Conservation (phyloP, 1,140 invertebrate species). For the Gryllus bimaculatus region DNA sequence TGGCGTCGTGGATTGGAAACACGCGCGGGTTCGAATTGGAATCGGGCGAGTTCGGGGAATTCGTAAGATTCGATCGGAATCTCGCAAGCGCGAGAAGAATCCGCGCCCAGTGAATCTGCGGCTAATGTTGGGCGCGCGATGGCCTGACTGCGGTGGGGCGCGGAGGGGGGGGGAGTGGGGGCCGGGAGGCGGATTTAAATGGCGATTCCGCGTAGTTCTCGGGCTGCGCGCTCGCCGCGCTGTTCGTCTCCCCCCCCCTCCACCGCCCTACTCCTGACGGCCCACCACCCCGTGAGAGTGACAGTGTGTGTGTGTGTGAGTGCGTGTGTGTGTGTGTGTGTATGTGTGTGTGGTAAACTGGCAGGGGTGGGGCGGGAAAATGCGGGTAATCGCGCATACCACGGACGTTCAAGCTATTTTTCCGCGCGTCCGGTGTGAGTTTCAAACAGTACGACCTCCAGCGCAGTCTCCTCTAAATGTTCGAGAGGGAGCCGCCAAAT, state of each 20-base stretch:
- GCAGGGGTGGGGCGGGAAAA: neutral
- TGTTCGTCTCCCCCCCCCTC: no score
- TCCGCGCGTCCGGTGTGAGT: no score
- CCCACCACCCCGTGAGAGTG: neutral
- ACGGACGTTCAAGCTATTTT: no score
- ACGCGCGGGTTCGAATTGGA: neutral
- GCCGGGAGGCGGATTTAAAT: neutral
- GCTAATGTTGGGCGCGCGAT: neutral
- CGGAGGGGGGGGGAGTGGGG: no score
- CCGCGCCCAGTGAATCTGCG: neutral
- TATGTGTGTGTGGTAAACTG: no score
- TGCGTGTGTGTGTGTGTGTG: no score
- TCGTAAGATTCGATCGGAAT: neutral
- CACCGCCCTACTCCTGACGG: neutral
- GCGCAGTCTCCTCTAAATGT: no score
- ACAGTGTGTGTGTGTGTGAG: neutral
- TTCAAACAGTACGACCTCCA: no score
- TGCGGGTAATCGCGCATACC: neutral
- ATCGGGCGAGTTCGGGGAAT: neutral
- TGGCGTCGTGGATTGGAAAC: neutral
- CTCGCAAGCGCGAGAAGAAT: neutral
- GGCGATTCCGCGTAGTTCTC: no score
- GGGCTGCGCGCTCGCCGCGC: no score
- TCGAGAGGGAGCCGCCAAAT: no score
- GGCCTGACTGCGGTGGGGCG: neutral